Conservation (phyloP, 2,113 vertebrate genomes). For the Acrocephalus arundinaceus region DNA sequence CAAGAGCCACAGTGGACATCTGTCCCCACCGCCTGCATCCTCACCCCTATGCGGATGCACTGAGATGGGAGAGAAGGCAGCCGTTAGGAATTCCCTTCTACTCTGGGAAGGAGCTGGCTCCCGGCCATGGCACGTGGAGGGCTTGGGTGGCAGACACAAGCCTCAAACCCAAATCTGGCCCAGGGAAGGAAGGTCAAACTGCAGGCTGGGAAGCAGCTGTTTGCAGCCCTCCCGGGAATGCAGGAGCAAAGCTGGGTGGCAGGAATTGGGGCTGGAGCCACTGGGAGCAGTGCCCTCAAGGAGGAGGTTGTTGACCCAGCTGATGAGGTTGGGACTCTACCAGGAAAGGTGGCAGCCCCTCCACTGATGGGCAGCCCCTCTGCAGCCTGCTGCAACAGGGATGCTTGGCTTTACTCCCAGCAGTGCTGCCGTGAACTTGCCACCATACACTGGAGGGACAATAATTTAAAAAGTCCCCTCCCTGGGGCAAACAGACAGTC, state of each 20-base stretch:
- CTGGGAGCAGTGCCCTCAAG: not conserved
- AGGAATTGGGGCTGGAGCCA: not conserved
- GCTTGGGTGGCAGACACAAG: not conserved
- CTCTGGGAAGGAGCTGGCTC: not conserved
- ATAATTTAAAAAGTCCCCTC: not conserved
- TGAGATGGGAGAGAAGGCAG: not conserved
- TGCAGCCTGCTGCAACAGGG: not conserved
- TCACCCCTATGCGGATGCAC: accelerated
- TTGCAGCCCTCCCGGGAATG: not conserved
- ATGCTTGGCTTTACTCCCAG: not conserved
- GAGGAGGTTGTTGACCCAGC: not conserved
- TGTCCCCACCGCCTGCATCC: not conserved
- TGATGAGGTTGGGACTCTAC: not conserved
- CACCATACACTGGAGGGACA: accelerated
- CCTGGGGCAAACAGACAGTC: not conserved
- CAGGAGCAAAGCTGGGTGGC: not conserved
- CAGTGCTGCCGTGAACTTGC: accelerated
- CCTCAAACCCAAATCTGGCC: not conserved
- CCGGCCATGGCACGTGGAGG: not conserved
- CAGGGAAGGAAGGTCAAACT: not conserved
- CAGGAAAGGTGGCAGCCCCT: not conserved
- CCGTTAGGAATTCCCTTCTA: not conserved
- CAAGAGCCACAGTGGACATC: not conserved
- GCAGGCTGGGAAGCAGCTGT: not conserved
- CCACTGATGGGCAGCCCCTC: accelerated